Evolutionary conservation across 1,140 invertebrate species (phyloP), one percentile per base, ranked within the genome.

Genomic region (Lordiphosa stackelbergi): DNA sequence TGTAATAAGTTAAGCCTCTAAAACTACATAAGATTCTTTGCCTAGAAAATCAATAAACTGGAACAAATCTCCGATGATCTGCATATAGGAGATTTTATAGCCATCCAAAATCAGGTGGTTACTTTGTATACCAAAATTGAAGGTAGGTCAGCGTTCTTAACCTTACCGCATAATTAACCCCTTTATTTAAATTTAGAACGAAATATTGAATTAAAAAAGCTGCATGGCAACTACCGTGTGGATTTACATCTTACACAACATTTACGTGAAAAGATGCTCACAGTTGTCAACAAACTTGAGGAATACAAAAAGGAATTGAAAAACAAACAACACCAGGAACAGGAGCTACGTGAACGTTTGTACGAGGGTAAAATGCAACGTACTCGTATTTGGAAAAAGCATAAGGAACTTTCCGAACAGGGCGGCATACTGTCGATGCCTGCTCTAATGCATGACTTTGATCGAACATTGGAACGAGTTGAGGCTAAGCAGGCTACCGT

Each of bases 351-450:
- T 0, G 37, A 38, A 9, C 1, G 0, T 0, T 54, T 79, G 0
- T 62, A 58, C 16, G 11, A 45, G 0, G 36, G 7, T 5, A 79
- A 79, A 16, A 11, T 79, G 28, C 36, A 59, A 3, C 55, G 63
- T 0, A 55, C 35, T 0, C 22, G 5, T 3, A 10, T 72, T 0
- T 66, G 68, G 0, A 62, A 83, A 11, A 28, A 11, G 28, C 40
- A 53, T 7, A 41, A 31, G 6, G 77, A 81, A 11, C 22, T 83
- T 1, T 40, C 42, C 4, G 58, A 28, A 5, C 53, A 72, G 16
- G 69, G 81, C 9, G 86, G 86, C 6, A 69, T 87, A 5, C 45
- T 87, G 2, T 40, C 71, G 2, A 81, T 81, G 57, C 86, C 84
- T 0, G 31, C 57, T 0, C 53, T 87, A 9, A 66, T 87, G 69